Percentiles rank a stretch among this genome's conserved stretches.
Evolutionary conservation across 35 echinoderm and acorn worm genomes (phyloP).

Genomic region (Patiria miniata): DNA sequence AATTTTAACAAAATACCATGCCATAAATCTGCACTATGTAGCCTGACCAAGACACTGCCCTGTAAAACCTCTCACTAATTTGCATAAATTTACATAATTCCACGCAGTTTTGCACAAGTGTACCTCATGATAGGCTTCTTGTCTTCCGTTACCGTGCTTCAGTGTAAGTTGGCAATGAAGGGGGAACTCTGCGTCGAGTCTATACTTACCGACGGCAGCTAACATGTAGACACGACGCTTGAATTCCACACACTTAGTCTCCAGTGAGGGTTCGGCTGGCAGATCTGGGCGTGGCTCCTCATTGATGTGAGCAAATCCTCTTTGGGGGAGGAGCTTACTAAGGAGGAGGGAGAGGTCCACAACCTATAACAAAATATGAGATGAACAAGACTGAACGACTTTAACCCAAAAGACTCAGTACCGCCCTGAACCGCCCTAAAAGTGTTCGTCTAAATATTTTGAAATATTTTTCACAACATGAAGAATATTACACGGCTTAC

Average conservation of each 20-base stretch:
- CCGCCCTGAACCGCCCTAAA: too few species aligned
- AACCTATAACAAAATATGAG: background rate
- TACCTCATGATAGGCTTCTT: background rate
- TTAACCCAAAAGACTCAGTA: too few species aligned
- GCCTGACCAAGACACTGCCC: too few species aligned
- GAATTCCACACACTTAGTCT: background rate
- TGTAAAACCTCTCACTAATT: too few species aligned
- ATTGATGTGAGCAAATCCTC: background rate
- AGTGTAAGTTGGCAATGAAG: background rate
- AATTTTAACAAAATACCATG: too few species aligned
- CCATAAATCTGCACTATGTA: too few species aligned
- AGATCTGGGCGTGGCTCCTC: background rate
- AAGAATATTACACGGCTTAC: too few species aligned
- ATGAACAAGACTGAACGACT: background rate
- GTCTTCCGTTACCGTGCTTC: background rate
- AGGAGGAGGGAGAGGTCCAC: conserved; percentile 5
- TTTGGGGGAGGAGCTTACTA: background rate
- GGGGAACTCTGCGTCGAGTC: background rate
- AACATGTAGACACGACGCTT: conserved; percentile 13
- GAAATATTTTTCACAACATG: too few species aligned
- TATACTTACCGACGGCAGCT: conserved; percentile 21
- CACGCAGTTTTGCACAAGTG: too few species aligned
- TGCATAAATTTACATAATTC: too few species aligned
- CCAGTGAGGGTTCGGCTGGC: too few species aligned
- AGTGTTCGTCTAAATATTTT: too few species aligned